Conservation (phyloP, 64 coral and sea anemone genomes). For the Pocillopora verrucosa region DNA sequence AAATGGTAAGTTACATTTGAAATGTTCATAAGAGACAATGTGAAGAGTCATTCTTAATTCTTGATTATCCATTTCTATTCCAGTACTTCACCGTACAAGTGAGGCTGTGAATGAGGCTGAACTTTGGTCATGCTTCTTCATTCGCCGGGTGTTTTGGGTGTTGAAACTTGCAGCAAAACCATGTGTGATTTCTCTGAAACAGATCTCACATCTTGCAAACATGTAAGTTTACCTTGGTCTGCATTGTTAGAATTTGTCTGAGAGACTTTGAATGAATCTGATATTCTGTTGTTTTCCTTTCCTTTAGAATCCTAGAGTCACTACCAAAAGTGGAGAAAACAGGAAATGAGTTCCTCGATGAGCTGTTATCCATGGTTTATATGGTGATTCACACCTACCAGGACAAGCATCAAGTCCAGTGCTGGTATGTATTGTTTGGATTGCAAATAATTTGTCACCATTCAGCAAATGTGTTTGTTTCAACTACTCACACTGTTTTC, state of each 20-base stretch:
- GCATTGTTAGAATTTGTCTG: neutral
- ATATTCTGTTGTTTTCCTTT: neutral
- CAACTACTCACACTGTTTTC: neutral
- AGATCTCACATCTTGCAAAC: constrained; percentile 57
- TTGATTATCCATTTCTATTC: neutral
- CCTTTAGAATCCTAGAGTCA: constrained; percentile 61
- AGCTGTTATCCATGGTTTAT: constrained; percentile 71
- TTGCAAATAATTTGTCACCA: too few species aligned
- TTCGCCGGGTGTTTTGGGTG: constrained; percentile 63
- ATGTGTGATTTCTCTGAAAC: constrained; percentile 63
- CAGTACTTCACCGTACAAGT: constrained; percentile 65
- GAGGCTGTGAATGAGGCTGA: constrained; percentile 80
- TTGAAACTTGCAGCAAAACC: constrained; percentile 74
- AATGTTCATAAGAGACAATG: too few species aligned
- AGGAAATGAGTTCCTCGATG: constrained; percentile 75
- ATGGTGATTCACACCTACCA: constrained; percentile 87
- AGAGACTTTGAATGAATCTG: neutral
- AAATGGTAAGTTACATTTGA: too few species aligned
- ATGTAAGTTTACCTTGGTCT: constrained; percentile 44
- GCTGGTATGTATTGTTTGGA: constrained; percentile 21
- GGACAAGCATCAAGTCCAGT: constrained; percentile 72
- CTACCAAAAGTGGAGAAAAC: constrained; percentile 83
- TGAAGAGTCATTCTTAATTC: too few species aligned
- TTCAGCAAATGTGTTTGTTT: too few species aligned
- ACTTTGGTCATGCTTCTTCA: constrained; percentile 87